phyloP scores from a whole-genome alignment of 2,113 vertebrate species.

The Cercopithecus mona region DNA sequence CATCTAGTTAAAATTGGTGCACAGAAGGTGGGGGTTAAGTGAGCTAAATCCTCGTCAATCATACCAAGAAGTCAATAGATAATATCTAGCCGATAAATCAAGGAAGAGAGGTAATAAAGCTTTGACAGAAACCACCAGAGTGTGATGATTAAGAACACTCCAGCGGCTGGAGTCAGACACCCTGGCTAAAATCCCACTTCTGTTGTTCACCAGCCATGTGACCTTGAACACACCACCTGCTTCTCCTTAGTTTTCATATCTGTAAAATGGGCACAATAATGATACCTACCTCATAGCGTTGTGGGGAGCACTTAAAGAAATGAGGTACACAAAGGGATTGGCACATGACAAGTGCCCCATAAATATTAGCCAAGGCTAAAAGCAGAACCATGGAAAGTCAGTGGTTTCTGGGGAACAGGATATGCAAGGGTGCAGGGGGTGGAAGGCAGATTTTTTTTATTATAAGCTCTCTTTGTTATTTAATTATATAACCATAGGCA shows the following conservation, averaged over 20 bases:
- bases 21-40: neutral
- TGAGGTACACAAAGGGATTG: neutral
- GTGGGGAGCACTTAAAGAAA: neutral
- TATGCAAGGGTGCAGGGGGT: neutral
- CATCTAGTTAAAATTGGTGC: neutral
- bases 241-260: neutral
- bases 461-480: neutral
- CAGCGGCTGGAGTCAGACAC: neutral
- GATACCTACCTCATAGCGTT: neutral
- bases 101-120: slow-evolving; percentile 13
- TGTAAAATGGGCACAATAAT: neutral
- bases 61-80: slow-evolving; percentile 19
- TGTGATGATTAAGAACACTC: neutral
- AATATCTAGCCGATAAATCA: slow-evolving; percentile 27
- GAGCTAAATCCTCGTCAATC: slow-evolving; percentile 24
- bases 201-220: neutral
- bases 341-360: neutral
- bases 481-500: slow-evolving; percentile 10
- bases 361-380: neutral
- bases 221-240: neutral
- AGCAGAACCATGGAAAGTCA: neutral
- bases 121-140: slow-evolving; percentile 2
- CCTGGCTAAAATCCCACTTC: neutral
- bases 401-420: neutral
- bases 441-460: neutral